Evolutionary conservation across 1,140 invertebrate species (phyloP).

Genomic region (Rhynchophorus ferrugineus): DNA sequence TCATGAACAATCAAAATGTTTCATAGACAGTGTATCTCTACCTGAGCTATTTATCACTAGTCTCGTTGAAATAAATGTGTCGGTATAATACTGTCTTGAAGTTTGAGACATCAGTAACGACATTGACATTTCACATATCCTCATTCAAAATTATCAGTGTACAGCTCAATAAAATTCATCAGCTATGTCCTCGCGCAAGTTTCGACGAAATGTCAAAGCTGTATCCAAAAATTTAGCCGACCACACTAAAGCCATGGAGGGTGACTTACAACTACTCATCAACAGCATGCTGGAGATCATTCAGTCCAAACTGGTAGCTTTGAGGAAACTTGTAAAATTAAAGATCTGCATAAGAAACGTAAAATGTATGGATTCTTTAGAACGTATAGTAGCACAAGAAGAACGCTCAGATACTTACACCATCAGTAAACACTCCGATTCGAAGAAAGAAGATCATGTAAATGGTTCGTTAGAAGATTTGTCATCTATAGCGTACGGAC

Average conservation of each 20-base stretch:
- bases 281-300: conserved; percentile 11
- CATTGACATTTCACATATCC: no score
- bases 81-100: no score
- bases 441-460: no score
- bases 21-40: no score
- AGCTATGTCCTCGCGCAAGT: conserved; percentile 7
- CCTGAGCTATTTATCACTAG: no score
- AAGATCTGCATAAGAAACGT: conserved; percentile 15
- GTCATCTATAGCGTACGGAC: conserved; percentile 9
- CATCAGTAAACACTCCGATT: conserved; percentile 1
- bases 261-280: conserved; percentile 14
- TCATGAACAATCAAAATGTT: no score
- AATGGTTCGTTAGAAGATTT: conserved; percentile 10
- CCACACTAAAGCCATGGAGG: conserved; percentile 15
- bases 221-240: conserved; percentile 14
- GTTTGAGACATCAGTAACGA: no score
- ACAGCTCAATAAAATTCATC: no score
- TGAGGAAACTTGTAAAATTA: conserved; percentile 15
- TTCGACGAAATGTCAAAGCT: conserved; percentile 7
- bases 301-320: conserved; percentile 6
- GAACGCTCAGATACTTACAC: neutral
- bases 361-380: conserved; percentile 2
- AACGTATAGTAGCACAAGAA: neutral
- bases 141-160: no score
- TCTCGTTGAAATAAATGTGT: no score